These are phyloP conservation scores for Atta colombica DNA, from an alignment of 1,140 invertebrate genomes.

Conservation along the genomic window DNA sequence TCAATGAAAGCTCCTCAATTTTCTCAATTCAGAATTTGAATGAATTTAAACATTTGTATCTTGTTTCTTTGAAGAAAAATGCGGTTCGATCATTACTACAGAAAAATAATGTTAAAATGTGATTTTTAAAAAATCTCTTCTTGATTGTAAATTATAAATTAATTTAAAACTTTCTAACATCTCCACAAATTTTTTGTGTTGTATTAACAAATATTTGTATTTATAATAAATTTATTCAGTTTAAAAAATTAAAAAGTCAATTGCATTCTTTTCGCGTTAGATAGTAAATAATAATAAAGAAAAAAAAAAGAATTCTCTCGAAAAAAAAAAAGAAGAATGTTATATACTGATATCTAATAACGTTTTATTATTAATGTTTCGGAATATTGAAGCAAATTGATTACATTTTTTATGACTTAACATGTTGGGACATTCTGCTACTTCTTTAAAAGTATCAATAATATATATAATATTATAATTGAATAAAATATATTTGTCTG, in stretches of 20 bases:
- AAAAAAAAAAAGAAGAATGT: not conserved
- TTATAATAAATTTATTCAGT: too few relatives aligned
- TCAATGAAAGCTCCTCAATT: not conserved
- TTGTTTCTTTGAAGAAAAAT: not conserved
- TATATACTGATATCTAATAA: not conserved
- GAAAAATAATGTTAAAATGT: too few relatives aligned
- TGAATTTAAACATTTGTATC: too few relatives aligned
- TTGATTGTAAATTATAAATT: too few relatives aligned
- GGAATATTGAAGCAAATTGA: not conserved
- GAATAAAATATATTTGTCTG: not conserved
- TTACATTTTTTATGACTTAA: not conserved
- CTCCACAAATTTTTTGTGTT: too few relatives aligned
- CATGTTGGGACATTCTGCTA: not conserved
- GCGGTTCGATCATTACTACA: too few relatives aligned
- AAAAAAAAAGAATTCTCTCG: not conserved
- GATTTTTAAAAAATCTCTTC: too few relatives aligned
- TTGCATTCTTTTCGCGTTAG: not conserved
- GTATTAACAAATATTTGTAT: too few relatives aligned
- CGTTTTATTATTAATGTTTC: not conserved
- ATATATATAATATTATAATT: not conserved
- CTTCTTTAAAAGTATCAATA: not conserved
- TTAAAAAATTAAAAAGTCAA: too few relatives aligned
- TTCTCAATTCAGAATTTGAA: not conserved
- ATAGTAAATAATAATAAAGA: conserved; percentile 8
- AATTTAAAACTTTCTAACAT: too few relatives aligned